A percentile compares a stretch with the other conserved stretches of the same genome.
Evolutionary conservation across 2,113 vertebrate genomes (phyloP).

Genomic region (Cottus gobio): DNA sequence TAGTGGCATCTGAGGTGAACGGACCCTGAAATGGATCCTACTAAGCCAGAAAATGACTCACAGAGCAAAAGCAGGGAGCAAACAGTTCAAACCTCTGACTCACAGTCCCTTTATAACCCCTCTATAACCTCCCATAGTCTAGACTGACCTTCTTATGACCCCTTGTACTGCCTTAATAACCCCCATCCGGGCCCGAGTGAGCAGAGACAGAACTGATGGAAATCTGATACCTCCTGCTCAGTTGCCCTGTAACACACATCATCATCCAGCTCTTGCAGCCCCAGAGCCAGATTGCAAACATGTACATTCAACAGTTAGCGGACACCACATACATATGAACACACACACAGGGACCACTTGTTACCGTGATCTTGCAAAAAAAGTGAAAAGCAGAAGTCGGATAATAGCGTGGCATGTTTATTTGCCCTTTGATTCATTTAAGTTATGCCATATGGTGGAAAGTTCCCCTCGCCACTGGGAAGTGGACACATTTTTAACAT

Average conservation of each 20-base stretch:
- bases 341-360: slow-evolving; percentile 9
- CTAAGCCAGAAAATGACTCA: slow-evolving; percentile 73
- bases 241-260: slow-evolving; percentile 36
- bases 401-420: slow-evolving; percentile 41
- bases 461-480: slow-evolving; percentile 4
- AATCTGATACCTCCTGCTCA: slow-evolving; percentile 59
- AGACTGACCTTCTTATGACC: slow-evolving; percentile 64
- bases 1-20: slow-evolving; percentile 65
- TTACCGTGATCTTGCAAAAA: slow-evolving; percentile 4
- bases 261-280: slow-evolving; percentile 22
- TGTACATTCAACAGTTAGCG: not conserved
- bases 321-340: not conserved
- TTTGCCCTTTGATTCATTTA: slow-evolving; percentile 47
- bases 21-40: slow-evolving; percentile 73
- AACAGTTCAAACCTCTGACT: slow-evolving; percentile 67
- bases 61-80: slow-evolving; percentile 43
- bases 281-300: not conserved
- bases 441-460: slow-evolving; percentile 55
- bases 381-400: not conserved
- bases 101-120: slow-evolving; percentile 59
- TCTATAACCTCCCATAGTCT: slow-evolving; percentile 59
- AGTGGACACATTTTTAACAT: slow-evolving; percentile 26
- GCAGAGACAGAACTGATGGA: slow-evolving; percentile 54
- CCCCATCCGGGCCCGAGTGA: slow-evolving; percentile 53
- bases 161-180: slow-evolving; percentile 50